Percentiles rank a stretch among this genome's conserved stretches.
Evolutionary conservation across 2,113 vertebrate species (phyloP).

Genomic region (Microtus montanus): DNA sequence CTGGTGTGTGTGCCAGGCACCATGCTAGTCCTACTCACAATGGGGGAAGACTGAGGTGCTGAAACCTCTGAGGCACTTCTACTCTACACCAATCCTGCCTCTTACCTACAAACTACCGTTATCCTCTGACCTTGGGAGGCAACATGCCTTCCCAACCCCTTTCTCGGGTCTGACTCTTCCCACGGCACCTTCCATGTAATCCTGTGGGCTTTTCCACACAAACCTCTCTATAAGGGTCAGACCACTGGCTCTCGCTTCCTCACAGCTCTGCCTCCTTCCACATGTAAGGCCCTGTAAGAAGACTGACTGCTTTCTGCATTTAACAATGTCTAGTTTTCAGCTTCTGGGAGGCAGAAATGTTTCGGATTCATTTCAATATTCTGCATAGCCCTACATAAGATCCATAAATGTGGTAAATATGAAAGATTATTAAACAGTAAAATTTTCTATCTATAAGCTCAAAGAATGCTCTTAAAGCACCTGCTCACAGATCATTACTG

Average conservation of each 20-base stretch:
- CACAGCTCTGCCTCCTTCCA: not conserved
- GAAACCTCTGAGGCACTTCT: not conserved
- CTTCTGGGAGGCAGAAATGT: constrained; percentile 19
- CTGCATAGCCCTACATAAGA: not conserved
- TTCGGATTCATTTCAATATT: constrained; percentile 40
- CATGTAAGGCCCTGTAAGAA: not conserved
- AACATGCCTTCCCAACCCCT: constrained; percentile 36
- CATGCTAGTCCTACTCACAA: not conserved
- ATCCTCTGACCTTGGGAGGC: not conserved
- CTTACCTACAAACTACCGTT: not conserved
- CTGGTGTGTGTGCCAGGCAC: not conserved
- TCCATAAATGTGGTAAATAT: not conserved
- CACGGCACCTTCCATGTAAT: not conserved
- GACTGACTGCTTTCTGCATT: not conserved
- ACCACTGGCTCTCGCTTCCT: constrained; percentile 9
- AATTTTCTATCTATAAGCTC: not conserved
- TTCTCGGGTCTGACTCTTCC: constrained; percentile 49
- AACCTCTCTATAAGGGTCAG: not conserved
- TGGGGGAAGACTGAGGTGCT: not conserved
- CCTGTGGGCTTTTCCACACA: not conserved
- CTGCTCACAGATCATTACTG: not conserved
- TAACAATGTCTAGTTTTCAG: not conserved
- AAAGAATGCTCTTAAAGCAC: constrained; percentile 44
- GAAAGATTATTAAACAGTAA: constrained; percentile 16
- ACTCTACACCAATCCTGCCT: not conserved